Conservation (phyloP, 2,797 vertebrate species). For the Apodemus agrarius region DNA sequence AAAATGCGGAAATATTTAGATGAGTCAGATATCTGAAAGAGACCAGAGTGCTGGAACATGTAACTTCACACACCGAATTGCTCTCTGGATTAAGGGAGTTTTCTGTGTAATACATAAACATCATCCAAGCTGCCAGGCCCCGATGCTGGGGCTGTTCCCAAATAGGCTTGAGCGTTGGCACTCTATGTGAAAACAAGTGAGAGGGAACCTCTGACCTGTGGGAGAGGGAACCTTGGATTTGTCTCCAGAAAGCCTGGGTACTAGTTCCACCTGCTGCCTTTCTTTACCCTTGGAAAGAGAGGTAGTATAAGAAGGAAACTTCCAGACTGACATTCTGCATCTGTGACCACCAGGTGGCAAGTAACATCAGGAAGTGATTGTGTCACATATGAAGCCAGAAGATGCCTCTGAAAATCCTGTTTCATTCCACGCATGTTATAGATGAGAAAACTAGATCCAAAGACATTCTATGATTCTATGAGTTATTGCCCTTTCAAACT, state of each 20-base stretch:
- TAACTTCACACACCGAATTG: neutral
- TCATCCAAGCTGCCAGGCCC: neutral
- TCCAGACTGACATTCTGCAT: neutral
- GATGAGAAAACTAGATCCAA: neutral
- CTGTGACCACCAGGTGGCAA: neutral
- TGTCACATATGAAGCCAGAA: neutral
- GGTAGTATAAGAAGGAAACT: neutral
- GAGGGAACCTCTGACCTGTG: neutral
- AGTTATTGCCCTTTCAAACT: neutral
- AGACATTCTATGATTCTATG: neutral
- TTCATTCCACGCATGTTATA: neutral
- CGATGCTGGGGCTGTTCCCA: neutral
- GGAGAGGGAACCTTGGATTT: too few species aligned
- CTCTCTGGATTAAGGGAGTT: neutral
- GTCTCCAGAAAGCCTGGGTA: neutral
- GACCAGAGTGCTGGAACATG: too few species aligned
- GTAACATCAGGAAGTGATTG: neutral
- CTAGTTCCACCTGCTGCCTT: neutral
- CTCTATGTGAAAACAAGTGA: rapidly evolving
- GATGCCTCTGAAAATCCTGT: neutral
- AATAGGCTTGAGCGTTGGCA: neutral
- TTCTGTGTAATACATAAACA: neutral
- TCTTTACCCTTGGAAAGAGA: neutral
- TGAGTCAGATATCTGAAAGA: neutral
- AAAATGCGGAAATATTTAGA: neutral